Evolutionary conservation across 2,113 vertebrate genomes (phyloP), one percentile per base, ranked within the genome.

Genomic region (Uria lomvia): DNA sequence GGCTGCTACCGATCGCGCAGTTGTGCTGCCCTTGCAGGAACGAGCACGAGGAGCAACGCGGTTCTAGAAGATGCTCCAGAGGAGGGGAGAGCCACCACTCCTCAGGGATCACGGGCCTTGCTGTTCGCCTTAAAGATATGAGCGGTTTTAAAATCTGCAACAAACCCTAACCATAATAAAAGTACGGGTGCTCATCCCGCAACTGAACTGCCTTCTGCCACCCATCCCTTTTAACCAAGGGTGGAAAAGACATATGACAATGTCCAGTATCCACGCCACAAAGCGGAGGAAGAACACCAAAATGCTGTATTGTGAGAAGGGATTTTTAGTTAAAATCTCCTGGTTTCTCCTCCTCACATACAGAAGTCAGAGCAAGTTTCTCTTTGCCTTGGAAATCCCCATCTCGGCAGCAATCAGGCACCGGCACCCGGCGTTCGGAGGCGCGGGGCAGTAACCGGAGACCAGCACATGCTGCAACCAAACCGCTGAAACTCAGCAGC

Each of bases 361-460:
- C 47, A 10, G 12, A 67, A 50, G 19, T 29, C 9, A 0, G 21
- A 55, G 77, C 2, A 4, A 85, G 60, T 32, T 63, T 22, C 68
- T 73, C 43, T 65, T 55, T 11, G 7, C 40, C 78, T 7, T 12
- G 34, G 76, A 23, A 53, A 72, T 8, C 9, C 53, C 0, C 47
- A 18, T 1, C 52, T 24, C 21, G 1, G 65, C 4, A 10, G 27
- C 0, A 2, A 26, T 1, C 40, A 15, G 60, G 62, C 71, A 2
- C 26, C 7, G 19, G n/a, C 58, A 16, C 34, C 15, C 8, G 36
- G 36, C 50, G 4, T 4, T 3, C 0, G 1, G 16, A 13, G 4
- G 12, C 38, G 42, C 92, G n/a, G 83, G 66, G 40, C 56, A 45
- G 2, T 0, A 15, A 38, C 50, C 73, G 43, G 62, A 49, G 58